Base-by-base conservation (phyloP, 2,888 invertebrate species). In the Automeris io region DNA sequence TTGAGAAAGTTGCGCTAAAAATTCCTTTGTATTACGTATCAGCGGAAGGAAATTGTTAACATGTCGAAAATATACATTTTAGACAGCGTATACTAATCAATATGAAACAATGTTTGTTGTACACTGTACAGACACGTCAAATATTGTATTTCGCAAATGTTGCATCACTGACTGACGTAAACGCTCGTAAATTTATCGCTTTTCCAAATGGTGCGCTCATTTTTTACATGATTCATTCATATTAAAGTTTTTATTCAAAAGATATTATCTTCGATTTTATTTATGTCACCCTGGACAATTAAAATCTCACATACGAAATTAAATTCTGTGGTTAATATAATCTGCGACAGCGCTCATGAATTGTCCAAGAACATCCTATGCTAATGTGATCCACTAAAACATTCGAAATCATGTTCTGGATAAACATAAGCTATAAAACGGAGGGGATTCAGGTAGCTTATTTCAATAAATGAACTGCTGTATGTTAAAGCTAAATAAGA, bases 31-130 rank as follows among this genome's bases (percentile, higher is more conserved):
- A 45, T 54, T 42, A 46, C 37, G 39, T 46, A 47, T 48, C 41
- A 53, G 48, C 58, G 65, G 63, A 66, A 70, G 65, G 58, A 69
- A 67, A 59, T 54, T 50, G 52, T 53, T 59, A 57, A 51, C 57
- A 50, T 50, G 42, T 47, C 24, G 40, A 51, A 51, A 45, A 53
- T 44, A 54, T 56, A 50, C 56, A 51, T 73, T 73, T 81, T 76
- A 76, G 77, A 70, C 47, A 45, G 46, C 45, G 51, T 51, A 61
- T 57, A 75, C 69, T 80, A 80, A 82, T 74, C 64, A 70, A 65
- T 68, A 62, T 57, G 61, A 65, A 67, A 69, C 62, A 70, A 62
- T 50, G 58, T 57, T 58, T 60, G 65, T 59, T 51, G 38, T 49
- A 57, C 51, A 56, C 46, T 51, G 38, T 48, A 58, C 51, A 54